phyloP scores from a whole-genome alignment of 2,113 vertebrate genomes.

The Meleagris gallopavo region DNA sequence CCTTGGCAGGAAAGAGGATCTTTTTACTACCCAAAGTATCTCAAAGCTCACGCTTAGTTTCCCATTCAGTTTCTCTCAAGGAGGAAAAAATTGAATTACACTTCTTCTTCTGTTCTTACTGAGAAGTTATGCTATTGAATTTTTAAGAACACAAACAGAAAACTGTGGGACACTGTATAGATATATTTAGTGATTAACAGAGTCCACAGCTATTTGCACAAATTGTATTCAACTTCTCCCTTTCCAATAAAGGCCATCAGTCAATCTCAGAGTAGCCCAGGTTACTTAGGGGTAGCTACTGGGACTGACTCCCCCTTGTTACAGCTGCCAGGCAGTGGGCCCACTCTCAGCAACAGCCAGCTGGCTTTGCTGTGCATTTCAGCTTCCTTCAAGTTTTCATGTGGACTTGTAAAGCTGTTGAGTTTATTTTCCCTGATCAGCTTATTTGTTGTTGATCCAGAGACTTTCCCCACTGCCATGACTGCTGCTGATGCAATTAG shows the following conservation, averaged over 20 bases:
- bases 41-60: not conserved
- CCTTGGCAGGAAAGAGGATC: not conserved
- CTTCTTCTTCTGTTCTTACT: not conserved
- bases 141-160: not conserved
- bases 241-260: not conserved
- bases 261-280: constrained; percentile 22
- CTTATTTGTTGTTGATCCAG: constrained; percentile 35
- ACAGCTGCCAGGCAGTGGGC: constrained; percentile 50
- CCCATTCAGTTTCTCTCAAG: not conserved
- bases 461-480: not conserved
- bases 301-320: not conserved
- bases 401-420: constrained; percentile 42
- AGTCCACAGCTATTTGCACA: not conserved
- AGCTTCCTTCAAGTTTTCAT: constrained; percentile 13
- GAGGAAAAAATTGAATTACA: not conserved
- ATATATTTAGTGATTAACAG: not conserved
- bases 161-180: not conserved
- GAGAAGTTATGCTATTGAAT: not conserved
- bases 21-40: not conserved
- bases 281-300: constrained; percentile 38
- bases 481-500: not conserved
- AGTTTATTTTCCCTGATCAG: not conserved
- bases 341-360: constrained; percentile 43
- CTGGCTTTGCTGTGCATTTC: constrained; percentile 26
- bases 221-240: not conserved